Conservation (phyloP, 1,140 invertebrate species). For the Sinella curviseta region DNA sequence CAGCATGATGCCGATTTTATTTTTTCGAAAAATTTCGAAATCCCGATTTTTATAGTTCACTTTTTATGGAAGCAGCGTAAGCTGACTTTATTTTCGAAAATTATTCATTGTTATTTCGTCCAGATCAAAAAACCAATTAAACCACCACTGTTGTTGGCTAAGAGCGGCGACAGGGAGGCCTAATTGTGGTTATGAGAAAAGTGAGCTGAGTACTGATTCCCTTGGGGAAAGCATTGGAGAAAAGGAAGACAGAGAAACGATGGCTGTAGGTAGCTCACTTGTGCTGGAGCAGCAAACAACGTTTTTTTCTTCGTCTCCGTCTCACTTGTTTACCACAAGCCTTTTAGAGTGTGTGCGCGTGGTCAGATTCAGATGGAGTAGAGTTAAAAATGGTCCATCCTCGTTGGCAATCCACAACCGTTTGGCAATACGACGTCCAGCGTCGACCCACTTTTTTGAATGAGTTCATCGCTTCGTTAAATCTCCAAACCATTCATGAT, state of each 20-base stretch:
- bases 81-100: too few species aligned
- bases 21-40: too few species aligned
- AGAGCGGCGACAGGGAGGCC: conserved; percentile 13
- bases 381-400: conserved; percentile 6
- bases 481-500: conserved; percentile 34
- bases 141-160: background rate
- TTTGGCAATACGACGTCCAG: background rate
- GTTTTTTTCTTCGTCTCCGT: background rate
- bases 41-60: too few species aligned
- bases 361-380: conserved; percentile 9
- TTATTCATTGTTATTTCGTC: too few species aligned
- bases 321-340: background rate
- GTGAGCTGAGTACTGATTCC: background rate
- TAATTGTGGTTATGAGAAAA: conserved; percentile 24
- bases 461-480: conserved; percentile 47
- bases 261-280: background rate
- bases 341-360: background rate
- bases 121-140: conserved; percentile 3
- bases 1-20: background rate
- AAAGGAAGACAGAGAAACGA: background rate
- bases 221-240: background rate
- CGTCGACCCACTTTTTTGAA: conserved; percentile 44
- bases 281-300: too few species aligned
- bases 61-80: too few species aligned
- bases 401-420: conserved; percentile 18